Evolutionary conservation across 64 coral and sea anemone genomes (phyloP), one percentile per base, ranked within the genome.

Genomic region (Actinia tenebrosa): DNA sequence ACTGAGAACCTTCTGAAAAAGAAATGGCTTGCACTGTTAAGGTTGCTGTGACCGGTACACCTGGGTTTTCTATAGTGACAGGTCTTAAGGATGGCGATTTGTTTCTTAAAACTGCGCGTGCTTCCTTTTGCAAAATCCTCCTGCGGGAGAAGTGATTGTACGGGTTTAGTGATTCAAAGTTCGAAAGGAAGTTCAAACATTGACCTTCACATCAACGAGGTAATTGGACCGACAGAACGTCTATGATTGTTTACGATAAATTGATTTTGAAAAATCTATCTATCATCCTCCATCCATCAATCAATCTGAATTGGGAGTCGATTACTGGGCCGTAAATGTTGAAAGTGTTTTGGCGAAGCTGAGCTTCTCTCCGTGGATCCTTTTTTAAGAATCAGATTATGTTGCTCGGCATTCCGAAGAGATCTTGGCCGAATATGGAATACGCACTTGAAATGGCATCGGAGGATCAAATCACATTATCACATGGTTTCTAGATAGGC

Each of bases 401-500:
- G 69, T 43, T 75, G 25, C 69, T 10, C 25, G 69, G 27, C 69
- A 75, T 75, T 75, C 69, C 69, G 69, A 15, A 75, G 69, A 75
- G 69, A 75, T 75, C 69, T 75, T 75, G 26, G 69, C 69, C 69
- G 69, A 75, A 75, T 75, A 75, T 75, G 69, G 69, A 75, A 81
- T 3, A 52, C n/a, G 53, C 53, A 81, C 79, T 81, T 81, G 79
- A 14, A 81, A 81, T 81, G 44, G 79, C 79, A 50, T 0, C 42
- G 79, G 9, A 50, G 79, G 79, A 81, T 81, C 79, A 81, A 4
- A 81, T 10, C 79, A 16, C 19, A 14, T 4, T 79, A 79, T 16
- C 77, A 81, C 46, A 81, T 81, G 69, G 69, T 75, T 37, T 75
- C 69, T 75, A 30, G 23, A 75, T 75, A 75, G 69, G 23, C 5